Base-by-base conservation (phyloP, 2,113 vertebrate genomes). In the Grallaria varia region DNA sequence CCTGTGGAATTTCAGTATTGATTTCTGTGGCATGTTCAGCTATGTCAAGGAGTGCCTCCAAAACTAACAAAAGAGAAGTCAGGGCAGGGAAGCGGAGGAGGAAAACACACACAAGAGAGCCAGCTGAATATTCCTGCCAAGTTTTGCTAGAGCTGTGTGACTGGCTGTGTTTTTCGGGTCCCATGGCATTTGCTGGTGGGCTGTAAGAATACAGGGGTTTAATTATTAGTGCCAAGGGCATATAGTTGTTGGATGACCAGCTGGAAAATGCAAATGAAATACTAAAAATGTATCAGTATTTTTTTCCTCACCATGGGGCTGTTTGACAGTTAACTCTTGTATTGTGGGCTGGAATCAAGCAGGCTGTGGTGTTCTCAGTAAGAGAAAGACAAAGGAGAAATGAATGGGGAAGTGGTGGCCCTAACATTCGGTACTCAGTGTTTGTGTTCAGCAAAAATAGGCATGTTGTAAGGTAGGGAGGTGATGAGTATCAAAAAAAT, bases 41-140 rank as follows among this genome's bases (percentile, higher is more conserved):
- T 83, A 49, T 52, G 64, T 82, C 40, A 72, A 58, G 72, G 19
- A 77, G 23, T 10, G 75, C 93, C 85, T 98, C 95, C 95, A 98
- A 97, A 94, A 91, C 91, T 97, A 98, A 96, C 69, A 96, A 78
- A 84, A 64, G 19, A 87, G 27, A 15, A 96, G 27, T 89, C 59
- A 91, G 69, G 72, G 49, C 74, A 89, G 60, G 39, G 45, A 87
- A 76, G 19, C 2, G 13, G 73, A 83, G 85, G 77, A 95, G 55
- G 71, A 93, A 84, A 85, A 78, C 39, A 14, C n/a, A 69, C 76
- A 50, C 22, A 80, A 77, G 55, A 45, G 80, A 91, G 76, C 35
- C 28, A 77, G 47, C 35, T 72, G 44, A 91, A 55, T 74, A 83
- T 39, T 87, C 12, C 39, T 95, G 89, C 71, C 90, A 89, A 90